Percentiles rank a stretch among this genome's conserved stretches.
phyloP scores from a whole-genome alignment of 2,888 invertebrate species.

The Crioceris asparagi region DNA sequence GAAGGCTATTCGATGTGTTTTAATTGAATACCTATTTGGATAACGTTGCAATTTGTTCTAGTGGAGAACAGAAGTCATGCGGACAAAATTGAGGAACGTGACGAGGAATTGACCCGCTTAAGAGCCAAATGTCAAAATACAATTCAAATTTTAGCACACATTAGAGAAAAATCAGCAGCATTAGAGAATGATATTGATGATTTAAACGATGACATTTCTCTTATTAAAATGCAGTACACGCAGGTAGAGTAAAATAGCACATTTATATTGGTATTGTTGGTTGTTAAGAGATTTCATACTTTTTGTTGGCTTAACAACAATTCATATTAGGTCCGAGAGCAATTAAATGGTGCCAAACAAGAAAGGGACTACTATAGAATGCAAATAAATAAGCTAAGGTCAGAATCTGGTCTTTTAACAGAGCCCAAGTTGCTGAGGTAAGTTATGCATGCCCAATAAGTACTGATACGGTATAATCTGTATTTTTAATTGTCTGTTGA shows the following conservation, averaged over 20 bases:
- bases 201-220: constrained; percentile 18
- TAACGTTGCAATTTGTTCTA: constrained; percentile 23
- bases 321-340: constrained; percentile 24
- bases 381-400: constrained; percentile 35
- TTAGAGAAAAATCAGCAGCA: constrained; percentile 43
- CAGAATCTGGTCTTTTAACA: constrained; percentile 42
- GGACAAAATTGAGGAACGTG: constrained; percentile 47
- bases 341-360: constrained; percentile 34
- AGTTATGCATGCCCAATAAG: too few relatives aligned
- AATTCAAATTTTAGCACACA: constrained; percentile 42
- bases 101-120: constrained; percentile 41
- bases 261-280: neutral
- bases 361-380: constrained; percentile 37
- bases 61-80: constrained; percentile 43
- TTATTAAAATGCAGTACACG: constrained; percentile 11
- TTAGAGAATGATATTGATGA: constrained; percentile 28
- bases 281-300: neutral
- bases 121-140: constrained; percentile 40
- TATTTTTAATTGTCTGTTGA: too few relatives aligned
- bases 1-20: neutral
- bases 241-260: constrained; percentile 2
- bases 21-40: neutral
- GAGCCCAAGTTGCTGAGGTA: constrained; percentile 36
- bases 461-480: too few relatives aligned
- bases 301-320: neutral